Percentiles rank a stretch among this genome's conserved stretches.
phyloP scores from a whole-genome alignment of 2,113 vertebrate species.

The Tychaedon coryphoeus region DNA sequence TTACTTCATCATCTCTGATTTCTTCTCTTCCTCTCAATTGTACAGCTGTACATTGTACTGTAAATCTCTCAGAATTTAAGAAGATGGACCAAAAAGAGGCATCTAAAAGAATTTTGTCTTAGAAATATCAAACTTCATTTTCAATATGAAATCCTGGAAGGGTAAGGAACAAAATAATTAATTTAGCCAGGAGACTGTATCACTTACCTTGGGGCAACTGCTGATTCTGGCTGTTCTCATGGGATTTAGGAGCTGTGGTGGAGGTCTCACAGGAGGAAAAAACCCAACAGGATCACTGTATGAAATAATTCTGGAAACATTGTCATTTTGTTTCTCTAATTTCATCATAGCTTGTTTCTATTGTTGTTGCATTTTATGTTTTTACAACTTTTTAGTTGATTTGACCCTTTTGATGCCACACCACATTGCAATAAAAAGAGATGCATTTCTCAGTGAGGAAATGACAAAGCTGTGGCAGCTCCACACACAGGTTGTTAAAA shows the following conservation, averaged over 20 bases:
- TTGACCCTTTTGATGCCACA: background rate
- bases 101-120: background rate
- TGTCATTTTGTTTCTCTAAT: background rate
- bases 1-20: background rate
- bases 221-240: background rate
- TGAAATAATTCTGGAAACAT: background rate
- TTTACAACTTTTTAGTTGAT: background rate
- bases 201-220: background rate
- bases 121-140: background rate
- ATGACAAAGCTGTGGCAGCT: constrained; percentile 7
- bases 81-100: fast-evolving
- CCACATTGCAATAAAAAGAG: background rate
- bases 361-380: background rate
- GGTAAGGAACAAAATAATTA: background rate
- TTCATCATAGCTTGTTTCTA: background rate
- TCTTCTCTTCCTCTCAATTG: background rate
- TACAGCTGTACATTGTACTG: background rate
- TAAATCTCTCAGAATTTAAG: background rate
- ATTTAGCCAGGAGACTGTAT: background rate
- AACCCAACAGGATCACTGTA: background rate
- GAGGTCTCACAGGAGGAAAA: background rate
- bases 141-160: background rate
- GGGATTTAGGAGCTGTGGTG: background rate
- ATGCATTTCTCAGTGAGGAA: background rate
- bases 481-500: background rate